phyloP scores from a whole-genome alignment of 2,888 invertebrate species.

The Hylaea fasciaria region DNA sequence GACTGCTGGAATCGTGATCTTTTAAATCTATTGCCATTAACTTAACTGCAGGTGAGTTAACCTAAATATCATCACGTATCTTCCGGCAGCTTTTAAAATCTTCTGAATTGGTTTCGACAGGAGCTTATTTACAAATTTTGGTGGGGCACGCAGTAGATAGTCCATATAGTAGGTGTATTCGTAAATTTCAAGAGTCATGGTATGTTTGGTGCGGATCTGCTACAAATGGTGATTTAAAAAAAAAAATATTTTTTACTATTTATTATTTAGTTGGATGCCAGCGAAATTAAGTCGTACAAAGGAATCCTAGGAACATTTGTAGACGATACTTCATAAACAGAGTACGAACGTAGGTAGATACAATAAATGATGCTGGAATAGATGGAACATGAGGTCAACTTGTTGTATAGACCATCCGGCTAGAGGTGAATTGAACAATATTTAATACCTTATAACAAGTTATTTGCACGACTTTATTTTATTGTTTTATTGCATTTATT shows the following conservation, averaged over 20 bases:
- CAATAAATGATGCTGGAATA: constrained; percentile 16
- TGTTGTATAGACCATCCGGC: constrained; percentile 65
- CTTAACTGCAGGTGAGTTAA: constrained; percentile 5
- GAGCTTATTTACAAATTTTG: neutral
- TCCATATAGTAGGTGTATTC: too few relatives aligned
- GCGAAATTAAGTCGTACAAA: too few relatives aligned
- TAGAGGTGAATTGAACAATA: constrained; percentile 42
- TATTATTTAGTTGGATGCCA: too few relatives aligned
- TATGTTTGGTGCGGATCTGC: too few relatives aligned
- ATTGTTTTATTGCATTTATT: constrained; percentile 20
- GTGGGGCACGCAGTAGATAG: too few relatives aligned
- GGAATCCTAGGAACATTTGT: too few relatives aligned
- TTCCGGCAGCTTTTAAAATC: constrained; percentile 17
- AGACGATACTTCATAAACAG: neutral
- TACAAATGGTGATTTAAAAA: too few relatives aligned
- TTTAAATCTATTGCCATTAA: constrained; percentile 8
- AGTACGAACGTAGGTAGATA: neutral
- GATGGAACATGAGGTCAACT: constrained; percentile 66
- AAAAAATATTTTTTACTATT: too few relatives aligned
- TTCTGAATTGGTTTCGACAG: neutral
- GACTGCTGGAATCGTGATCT: constrained; percentile 29
- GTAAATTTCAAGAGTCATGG: too few relatives aligned
- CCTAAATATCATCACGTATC: constrained; percentile 16
- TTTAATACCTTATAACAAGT: constrained; percentile 20
- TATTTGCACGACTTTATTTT: constrained; percentile 26